Evolutionary conservation across 2,888 invertebrate genomes (phyloP), one percentile per base, ranked within the genome.

Genomic region (Ditula angustiorana): DNA sequence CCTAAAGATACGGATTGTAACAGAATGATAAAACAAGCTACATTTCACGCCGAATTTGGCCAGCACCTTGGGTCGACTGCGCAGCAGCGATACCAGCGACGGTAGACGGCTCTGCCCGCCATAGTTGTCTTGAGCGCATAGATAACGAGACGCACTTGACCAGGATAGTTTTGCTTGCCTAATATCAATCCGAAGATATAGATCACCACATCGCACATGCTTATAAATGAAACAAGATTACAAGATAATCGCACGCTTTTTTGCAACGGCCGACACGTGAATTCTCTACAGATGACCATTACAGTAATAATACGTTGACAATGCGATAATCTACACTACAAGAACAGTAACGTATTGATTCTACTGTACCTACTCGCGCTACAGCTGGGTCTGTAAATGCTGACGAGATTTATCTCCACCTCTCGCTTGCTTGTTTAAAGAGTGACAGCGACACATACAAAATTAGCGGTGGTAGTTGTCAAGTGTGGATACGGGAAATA

Each of bases 391-490:
- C n/a, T 41, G 28, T 56, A 24, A 35, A 47, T 7, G 19, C n/a
- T 10, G 10, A 19, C 24, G 11, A 7, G 47, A 21, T 11, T 16
- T 8, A 21, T 50, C 19, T 50, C 1, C n/a, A 7, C 37, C 23
- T 56, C 62, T 62, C 49, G 24, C 37, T 62, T 37, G 30, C 37
- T 57, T 41, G 10, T 37, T 24, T 23, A 30, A 49, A 11, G 30
- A 57, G 41, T 33, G 62, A 62, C 49, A 49, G 62, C 50, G 56
- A 57, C 62, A 47, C 26, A 47, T 49, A 57, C 41, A 49, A 30
- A 50, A 49, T 23, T 49, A 16, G 28, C 5, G 11, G 21, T 33
- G 1, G 50, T 8, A 16, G 50, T 50, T 50, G n/a, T 16, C 49
- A 62, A 35, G 24, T 28, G 23, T 21, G 35, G 21, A 47, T 62